Evolutionary conservation across 1,140 invertebrate species (phyloP), one percentile per base, ranked within the genome.

Genomic region (Ericerus pela): DNA sequence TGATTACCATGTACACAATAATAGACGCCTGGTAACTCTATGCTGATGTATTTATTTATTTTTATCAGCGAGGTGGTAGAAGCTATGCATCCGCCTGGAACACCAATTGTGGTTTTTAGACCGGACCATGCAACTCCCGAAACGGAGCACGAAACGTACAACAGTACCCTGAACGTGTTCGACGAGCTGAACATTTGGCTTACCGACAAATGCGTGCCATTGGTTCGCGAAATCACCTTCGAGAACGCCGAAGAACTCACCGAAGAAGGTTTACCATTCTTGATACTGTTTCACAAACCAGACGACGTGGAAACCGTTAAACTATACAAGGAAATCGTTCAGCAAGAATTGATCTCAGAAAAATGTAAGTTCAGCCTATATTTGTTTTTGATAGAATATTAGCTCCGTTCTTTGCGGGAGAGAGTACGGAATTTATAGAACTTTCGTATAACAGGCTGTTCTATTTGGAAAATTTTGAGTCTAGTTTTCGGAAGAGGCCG

Each of bases 211-310:
- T 99, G 96, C 67, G 82, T 90, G 14, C 85, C 87, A 1, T 68
- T 89, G 22, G 86, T 90, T 0, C 72, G 86, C 56, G 93, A 96
- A 72, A 97, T 99, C 43, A 97, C 94, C 2, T 99, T 99, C 72
- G 93, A 97, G 74, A 99, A 98, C 78, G 96, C 95, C 20, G 95
- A 98, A 73, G 95, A 99, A 72, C 70, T 99, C 11, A 99, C 96
- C 0, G 96, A 99, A 74, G 96, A 99, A 76, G 96, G 96, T 14
- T 70, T 99, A 60, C 96, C 96, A n/a, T 99, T 99, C 71, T 75
- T 99, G 4, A 98, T 99, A 62, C 70, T 99, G 1, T 99, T 99
- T 70, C 89, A 99, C 66, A 68, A 81, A 60, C 84, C 89, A 1
- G 82, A 87, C 63, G 94, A 99, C 70, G 76, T 75, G 3, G 81